Conservation (phyloP, 2,888 invertebrate species). For the Halictus ligatus region DNA sequence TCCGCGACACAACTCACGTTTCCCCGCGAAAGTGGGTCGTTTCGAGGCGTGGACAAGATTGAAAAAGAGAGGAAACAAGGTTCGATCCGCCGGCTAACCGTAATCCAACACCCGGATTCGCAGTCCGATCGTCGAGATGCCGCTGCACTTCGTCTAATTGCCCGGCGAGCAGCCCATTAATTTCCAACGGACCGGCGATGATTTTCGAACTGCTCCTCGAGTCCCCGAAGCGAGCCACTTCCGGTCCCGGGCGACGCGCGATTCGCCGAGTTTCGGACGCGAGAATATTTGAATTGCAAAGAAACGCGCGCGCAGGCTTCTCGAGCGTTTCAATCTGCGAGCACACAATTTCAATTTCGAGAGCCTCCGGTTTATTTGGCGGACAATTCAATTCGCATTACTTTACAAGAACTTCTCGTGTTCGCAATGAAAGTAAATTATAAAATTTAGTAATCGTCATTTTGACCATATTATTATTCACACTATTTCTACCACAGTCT, state of each 20-base stretch:
- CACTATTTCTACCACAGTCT: not conserved
- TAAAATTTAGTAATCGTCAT: too few species aligned
- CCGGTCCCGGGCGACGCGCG: not conserved
- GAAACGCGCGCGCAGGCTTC: not conserved
- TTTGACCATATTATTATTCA: too few species aligned
- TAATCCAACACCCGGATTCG: conserved; percentile 30
- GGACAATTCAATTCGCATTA: not conserved
- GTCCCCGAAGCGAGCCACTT: not conserved
- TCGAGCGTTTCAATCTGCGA: not conserved
- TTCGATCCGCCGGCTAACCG: conserved; percentile 14
- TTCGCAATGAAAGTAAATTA: too few species aligned
- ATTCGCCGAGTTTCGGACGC: not conserved
- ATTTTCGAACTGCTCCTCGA: conserved; percentile 24
- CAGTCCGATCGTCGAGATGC: conserved; percentile 21
- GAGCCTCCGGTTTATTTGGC: not conserved
- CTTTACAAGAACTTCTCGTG: too few species aligned
- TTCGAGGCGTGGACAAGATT: conserved; percentile 34
- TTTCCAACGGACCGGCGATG: conserved; percentile 60
- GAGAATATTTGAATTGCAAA: not conserved
- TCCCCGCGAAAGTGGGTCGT: conserved; percentile 34
- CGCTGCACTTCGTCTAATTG: conserved; percentile 49
- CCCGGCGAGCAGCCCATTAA: conserved; percentile 41
- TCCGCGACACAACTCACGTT: conserved; percentile 9
- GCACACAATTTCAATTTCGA: not conserved
- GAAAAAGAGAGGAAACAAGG: not conserved